Percentiles rank a stretch among this genome's conserved stretches.
phyloP scores from a whole-genome alignment of 2,113 vertebrate species.

The Cairina moschata region DNA sequence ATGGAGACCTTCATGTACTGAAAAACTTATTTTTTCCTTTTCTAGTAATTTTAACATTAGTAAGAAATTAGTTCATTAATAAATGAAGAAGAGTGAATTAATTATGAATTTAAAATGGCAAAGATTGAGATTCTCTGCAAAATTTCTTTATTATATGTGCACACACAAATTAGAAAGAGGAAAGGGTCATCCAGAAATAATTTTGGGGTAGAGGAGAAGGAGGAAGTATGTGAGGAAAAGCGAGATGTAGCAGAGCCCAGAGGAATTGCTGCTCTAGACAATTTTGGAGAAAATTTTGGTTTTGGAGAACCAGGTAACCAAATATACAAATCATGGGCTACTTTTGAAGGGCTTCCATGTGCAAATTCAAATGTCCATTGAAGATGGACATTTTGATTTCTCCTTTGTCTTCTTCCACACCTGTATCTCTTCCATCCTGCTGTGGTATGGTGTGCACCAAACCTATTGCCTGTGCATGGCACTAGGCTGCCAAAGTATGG shows the following conservation, averaged over 20 bases:
- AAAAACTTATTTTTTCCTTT: neutral
- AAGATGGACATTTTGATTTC: neutral
- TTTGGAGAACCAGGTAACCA: neutral
- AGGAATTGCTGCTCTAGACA: neutral
- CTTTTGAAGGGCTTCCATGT: neutral
- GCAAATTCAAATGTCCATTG: neutral
- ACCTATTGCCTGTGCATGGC: neutral
- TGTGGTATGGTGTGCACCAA: neutral
- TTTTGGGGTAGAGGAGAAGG: neutral
- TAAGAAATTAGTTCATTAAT: constrained; percentile 54
- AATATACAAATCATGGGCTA: neutral
- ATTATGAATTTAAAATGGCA: constrained; percentile 26
- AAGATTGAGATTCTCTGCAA: neutral
- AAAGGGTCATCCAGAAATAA: neutral
- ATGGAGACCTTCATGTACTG: neutral
- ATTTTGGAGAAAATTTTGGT: neutral
- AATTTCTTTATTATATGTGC: neutral
- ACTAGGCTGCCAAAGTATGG: neutral
- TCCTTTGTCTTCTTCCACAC: neutral
- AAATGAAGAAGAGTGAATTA: constrained; percentile 35
- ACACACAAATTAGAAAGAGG: neutral
- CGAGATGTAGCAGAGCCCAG: neutral
- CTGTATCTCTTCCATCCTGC: too few relatives aligned
- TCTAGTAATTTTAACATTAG: neutral
- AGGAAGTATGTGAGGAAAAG: neutral